Base-by-base conservation (phyloP, 2,888 invertebrate genomes). In the Troides helena region DNA sequence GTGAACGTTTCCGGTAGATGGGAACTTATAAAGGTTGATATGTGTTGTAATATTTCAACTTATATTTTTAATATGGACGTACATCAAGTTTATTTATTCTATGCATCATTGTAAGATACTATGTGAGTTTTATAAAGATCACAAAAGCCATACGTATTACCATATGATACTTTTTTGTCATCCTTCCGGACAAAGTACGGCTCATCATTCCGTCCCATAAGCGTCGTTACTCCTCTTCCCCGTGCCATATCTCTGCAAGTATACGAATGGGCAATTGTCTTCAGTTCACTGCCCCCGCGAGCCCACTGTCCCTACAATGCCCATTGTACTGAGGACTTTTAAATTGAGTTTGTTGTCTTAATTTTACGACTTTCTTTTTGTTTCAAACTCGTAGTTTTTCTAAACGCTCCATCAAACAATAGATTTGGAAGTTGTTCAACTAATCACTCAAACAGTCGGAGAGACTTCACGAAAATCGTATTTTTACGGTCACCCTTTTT, bases 201-300 rank as follows among this genome's bases (percentile, higher is more conserved):
- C 75, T 76, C 77, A 74, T 80, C 78, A 78, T 76, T 72, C 71
- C 72, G 77, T 79, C 81, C 79, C 80, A 78, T 75, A 76, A 77
- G 80, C 78, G 75, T 76, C 78, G 76, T 81, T 77, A 77, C 74
- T 71, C 75, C 73, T 74, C 74, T 71, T 74, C 75, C 76, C 73
- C 76, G 75, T 76, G 78, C 74, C 75, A 75, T 77, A 78, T 79
- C 79, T 73, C 74, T 50, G 70, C 65, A 70, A 73, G 70, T 86
- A 86, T 83, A 82, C 79, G 81, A 82, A 86, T 84, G 78, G 84
- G 79, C 84, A 81, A 85, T 85, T 81, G 82, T 81, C 76, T 74
- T 69, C 76, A 76, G 80, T 78, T 80, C 82, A 85, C 83, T 80
- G 81, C 78, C 79, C 86, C 83, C 86, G 69, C 65, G 85, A 82